Evolutionary conservation across 1,140 invertebrate species (phyloP).

Genomic region (Drosophila carrolli): DNA sequence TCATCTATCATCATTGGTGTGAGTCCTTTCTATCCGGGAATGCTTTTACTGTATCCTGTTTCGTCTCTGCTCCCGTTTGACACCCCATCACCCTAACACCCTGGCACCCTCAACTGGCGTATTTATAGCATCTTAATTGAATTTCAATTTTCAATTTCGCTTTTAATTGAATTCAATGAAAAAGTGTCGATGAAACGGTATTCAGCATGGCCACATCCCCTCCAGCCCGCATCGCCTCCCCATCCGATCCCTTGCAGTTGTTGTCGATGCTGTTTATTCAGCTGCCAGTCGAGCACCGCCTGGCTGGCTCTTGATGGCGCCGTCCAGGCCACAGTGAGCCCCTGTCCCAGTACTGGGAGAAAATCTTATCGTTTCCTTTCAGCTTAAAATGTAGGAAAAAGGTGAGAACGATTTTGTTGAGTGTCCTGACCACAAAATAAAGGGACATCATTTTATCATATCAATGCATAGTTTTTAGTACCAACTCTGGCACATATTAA

Average conservation of each 20-base stretch:
- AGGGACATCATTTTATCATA: no score
- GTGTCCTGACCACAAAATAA: no score
- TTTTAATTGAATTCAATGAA: slow-evolving; percentile 83
- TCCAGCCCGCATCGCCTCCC: neutral
- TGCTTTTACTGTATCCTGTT: slow-evolving; percentile 46
- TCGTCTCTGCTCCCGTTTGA: slow-evolving; percentile 9
- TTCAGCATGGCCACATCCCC: slow-evolving; percentile 46
- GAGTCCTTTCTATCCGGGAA: slow-evolving; percentile 46
- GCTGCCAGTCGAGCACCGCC: slow-evolving; percentile 49
- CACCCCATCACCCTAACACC: slow-evolving; percentile 23
- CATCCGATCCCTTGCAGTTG: slow-evolving; percentile 24
- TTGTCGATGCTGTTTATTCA: slow-evolving; percentile 72
- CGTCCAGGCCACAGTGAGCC: slow-evolving; percentile 49
- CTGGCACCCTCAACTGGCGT: slow-evolving; percentile 31
- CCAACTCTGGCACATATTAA: no score
- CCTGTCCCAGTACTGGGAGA: slow-evolving; percentile 4
- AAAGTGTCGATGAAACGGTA: slow-evolving; percentile 79
- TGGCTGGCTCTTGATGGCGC: slow-evolving; percentile 58
- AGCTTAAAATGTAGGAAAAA: no score
- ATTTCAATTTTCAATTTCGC: slow-evolving; percentile 82
- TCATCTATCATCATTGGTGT: slow-evolving; percentile 70
- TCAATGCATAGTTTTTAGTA: no score
- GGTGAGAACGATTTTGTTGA: neutral
- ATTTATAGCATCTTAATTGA: slow-evolving; percentile 82
- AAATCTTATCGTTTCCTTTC: neutral